A percentile compares a stretch with the other conserved stretches of the same genome.
These are phyloP conservation scores for Electrophaes corylata DNA, from an alignment of 2,888 invertebrate genomes.

Conservation along the genomic window DNA sequence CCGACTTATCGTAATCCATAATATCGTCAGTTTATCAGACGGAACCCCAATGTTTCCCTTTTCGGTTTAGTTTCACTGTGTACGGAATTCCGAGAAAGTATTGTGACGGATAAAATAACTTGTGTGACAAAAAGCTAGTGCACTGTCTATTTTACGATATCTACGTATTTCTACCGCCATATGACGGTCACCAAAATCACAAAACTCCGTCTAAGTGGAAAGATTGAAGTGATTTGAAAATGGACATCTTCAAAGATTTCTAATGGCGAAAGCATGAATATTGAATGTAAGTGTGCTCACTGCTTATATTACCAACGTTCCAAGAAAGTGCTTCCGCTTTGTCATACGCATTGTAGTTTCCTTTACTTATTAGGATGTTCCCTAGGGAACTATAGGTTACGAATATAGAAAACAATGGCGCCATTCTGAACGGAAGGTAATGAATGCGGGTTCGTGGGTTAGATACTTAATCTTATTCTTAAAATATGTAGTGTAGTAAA, in stretches of 20 bases:
- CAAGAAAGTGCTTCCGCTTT: constrained; percentile 26
- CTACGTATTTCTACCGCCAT: neutral
- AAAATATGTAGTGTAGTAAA: neutral
- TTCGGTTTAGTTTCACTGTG: no score
- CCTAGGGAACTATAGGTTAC: constrained; percentile 17
- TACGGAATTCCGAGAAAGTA: no score
- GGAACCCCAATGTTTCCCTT: no score
- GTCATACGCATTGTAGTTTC: constrained; percentile 24
- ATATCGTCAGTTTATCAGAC: no score
- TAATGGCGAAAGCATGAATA: constrained; percentile 25
- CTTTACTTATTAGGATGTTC: constrained; percentile 20
- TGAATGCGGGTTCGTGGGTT: neutral
- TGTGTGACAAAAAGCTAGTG: no score
- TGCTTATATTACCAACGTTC: constrained; percentile 18
- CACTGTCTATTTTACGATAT: no score
- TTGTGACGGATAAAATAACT: no score
- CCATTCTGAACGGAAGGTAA: constrained; percentile 19
- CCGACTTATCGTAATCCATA: no score
- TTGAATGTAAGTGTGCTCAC: constrained; percentile 15
- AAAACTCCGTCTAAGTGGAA: neutral
- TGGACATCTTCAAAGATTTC: constrained; percentile 23
- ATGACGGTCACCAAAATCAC: neutral
- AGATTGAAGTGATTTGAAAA: constrained; percentile 24
- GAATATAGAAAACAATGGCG: constrained; percentile 31
- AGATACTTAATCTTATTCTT: neutral